A percentile compares a stretch with the other conserved stretches of the same genome.
phyloP scores from a whole-genome alignment of 2,113 vertebrate species.

The Etia nguti region DNA sequence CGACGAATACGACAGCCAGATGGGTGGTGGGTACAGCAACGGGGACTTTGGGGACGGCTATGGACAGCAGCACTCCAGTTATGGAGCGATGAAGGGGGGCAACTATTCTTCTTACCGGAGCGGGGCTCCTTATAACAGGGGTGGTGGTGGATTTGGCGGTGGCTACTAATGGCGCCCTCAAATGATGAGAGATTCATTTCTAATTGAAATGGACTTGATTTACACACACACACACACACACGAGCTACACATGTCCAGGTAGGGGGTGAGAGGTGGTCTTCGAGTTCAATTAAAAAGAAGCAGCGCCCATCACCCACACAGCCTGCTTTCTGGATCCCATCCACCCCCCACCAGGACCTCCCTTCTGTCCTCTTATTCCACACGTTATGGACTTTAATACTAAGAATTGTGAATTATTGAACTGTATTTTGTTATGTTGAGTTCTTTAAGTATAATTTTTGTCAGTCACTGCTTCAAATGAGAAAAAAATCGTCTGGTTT shows the following conservation, averaged over 20 bases:
- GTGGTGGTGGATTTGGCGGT: slow-evolving; percentile 64
- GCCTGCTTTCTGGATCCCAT: slow-evolving; percentile 42
- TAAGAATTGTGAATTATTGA: slow-evolving; percentile 49
- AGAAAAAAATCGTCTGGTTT: slow-evolving; percentile 30
- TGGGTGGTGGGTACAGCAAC: slow-evolving; percentile 82
- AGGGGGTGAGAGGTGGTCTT: slow-evolving; percentile 22
- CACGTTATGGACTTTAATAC: slow-evolving; percentile 58
- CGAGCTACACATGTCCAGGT: slow-evolving; percentile 1
- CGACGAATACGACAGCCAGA: slow-evolving; percentile 72
- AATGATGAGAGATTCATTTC: slow-evolving; percentile 17
- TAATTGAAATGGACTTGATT: slow-evolving; percentile 54
- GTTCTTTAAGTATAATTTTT: slow-evolving; percentile 25
- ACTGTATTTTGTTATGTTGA: slow-evolving; percentile 45
- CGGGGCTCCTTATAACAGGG: slow-evolving; percentile 81
- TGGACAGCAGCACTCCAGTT: slow-evolving; percentile 90
- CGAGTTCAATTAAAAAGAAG: slow-evolving; percentile 8
- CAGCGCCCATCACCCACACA: slow-evolving; percentile 40
- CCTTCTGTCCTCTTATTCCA: slow-evolving; percentile 53
- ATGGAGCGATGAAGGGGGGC: slow-evolving; percentile 91
- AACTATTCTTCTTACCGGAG: slow-evolving; percentile 79
- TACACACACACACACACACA: background rate
- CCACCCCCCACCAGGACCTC: background rate
- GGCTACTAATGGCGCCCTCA: slow-evolving; percentile 44
- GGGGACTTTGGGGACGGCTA: slow-evolving; percentile 77
- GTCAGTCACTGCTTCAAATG: slow-evolving; percentile 54